Percentiles rank a stretch among this genome's conserved stretches.
phyloP scores from a whole-genome alignment of 2,113 vertebrate species.

The Etheostoma spectabile region DNA sequence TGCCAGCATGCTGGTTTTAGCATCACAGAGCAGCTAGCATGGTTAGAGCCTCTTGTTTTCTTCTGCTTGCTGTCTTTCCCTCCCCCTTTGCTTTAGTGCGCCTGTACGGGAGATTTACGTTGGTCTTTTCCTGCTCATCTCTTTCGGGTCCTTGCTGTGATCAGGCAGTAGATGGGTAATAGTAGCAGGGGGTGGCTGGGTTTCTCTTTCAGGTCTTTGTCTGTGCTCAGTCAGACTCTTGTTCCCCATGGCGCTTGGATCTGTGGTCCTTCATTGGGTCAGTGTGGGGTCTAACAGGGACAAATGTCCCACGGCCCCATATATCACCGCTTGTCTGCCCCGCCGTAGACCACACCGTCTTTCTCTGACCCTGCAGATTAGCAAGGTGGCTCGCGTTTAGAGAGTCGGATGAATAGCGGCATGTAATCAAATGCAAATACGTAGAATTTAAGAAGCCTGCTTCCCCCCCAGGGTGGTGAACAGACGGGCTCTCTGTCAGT shows the following conservation, averaged over 20 bases:
- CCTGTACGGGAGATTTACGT: slow-evolving; percentile 63
- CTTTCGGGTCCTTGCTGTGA: slow-evolving; percentile 52
- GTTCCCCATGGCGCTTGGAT: slow-evolving; percentile 53
- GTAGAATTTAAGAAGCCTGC: slow-evolving; percentile 54
- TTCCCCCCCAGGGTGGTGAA: slow-evolving; percentile 10
- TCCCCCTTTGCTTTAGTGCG: slow-evolving; percentile 10
- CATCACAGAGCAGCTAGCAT: not conserved
- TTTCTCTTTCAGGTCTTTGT: slow-evolving; percentile 72
- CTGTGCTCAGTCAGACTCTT: slow-evolving; percentile 71
- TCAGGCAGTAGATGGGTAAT: slow-evolving; percentile 47
- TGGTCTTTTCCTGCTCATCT: slow-evolving; percentile 61
- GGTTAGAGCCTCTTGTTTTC: slow-evolving; percentile 18
- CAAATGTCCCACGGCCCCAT: slow-evolving; percentile 75
- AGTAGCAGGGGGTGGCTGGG: slow-evolving; percentile 56
- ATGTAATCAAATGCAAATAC: slow-evolving; percentile 66
- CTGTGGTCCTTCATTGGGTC: slow-evolving; percentile 61
- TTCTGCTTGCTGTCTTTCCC: slow-evolving; percentile 7
- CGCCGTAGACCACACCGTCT: slow-evolving; percentile 54
- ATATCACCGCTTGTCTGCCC: slow-evolving; percentile 71
- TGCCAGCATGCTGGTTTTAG: not conserved
- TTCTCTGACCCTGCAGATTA: slow-evolving; percentile 62
- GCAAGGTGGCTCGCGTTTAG: slow-evolving; percentile 45
- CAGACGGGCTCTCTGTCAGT: slow-evolving; percentile 27
- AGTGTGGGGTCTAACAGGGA: slow-evolving; percentile 72
- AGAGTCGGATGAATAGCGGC: slow-evolving; percentile 23